These are phyloP conservation scores for Furnarius figulus DNA, from an alignment of 2,113 vertebrate genomes.

Conservation along the genomic window DNA sequence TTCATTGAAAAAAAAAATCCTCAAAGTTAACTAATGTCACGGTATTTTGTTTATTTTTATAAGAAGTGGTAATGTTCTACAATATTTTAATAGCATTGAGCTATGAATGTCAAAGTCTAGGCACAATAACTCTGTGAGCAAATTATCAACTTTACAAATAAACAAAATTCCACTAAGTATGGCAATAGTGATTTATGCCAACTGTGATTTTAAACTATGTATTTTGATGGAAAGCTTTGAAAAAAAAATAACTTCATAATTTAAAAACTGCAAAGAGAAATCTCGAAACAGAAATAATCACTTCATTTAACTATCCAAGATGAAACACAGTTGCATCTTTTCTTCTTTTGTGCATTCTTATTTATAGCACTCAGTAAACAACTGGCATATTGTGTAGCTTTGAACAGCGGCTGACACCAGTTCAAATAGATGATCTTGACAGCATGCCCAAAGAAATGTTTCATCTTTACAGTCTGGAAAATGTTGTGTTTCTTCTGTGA, in stretches of 20 bases:
- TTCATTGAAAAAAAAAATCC: neutral
- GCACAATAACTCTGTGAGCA: neutral
- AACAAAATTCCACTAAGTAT: neutral
- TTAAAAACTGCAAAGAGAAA: neutral
- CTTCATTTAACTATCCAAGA: constrained; percentile 16
- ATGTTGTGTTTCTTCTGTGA: neutral
- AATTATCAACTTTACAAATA: neutral
- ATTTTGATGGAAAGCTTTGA: neutral
- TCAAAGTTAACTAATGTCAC: neutral
- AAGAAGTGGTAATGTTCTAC: neutral
- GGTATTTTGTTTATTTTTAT: neutral
- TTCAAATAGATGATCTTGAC: constrained; percentile 48
- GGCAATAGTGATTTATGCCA: neutral
- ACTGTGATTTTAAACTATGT: neutral
- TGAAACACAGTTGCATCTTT: constrained; percentile 15
- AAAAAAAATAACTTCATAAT: neutral
- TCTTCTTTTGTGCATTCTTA: constrained; percentile 37
- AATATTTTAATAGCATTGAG: neutral
- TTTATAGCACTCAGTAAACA: constrained; percentile 19
- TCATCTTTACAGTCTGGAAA: constrained; percentile 15
- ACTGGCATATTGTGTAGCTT: constrained; percentile 19
- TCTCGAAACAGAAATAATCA: neutral
- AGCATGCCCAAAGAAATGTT: constrained; percentile 10
- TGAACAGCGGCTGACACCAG: constrained; percentile 6
- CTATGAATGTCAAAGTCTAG: neutral